Evolutionary conservation across 2,888 invertebrate genomes (phyloP), one percentile per base, ranked within the genome.

Genomic region (Melanchra persicariae): DNA sequence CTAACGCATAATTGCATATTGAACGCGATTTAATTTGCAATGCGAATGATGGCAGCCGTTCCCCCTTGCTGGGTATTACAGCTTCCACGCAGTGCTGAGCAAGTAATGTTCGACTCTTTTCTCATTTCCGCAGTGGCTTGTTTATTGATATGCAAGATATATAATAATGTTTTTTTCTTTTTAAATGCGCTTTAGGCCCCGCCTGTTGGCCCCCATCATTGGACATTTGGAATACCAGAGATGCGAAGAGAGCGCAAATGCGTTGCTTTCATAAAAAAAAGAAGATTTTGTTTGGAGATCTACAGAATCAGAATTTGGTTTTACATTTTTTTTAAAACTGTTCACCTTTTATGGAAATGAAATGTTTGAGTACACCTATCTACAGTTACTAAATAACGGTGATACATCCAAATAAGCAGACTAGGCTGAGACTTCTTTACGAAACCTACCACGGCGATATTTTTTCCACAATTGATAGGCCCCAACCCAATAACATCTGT

Each of bases 1-100:
- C 40, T 47, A 34, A 63, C 60, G 58, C 80, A 77, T 79, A 76
- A 57, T 26, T 68, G 61, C 75, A 77, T 74, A 76, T 57, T 22
- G 24, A 54, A 26, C 52, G 57, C 58, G 40, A 58, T 68, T 80
- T 62, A n/a, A 79, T 77, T 65, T 49, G 49, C 74, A 57, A 70
- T 43, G 49, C 30, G 37, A 77, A 74, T 74, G 30, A 67, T 80
- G 59, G 55, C 37, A 15, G 12, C 62, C 49, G 68, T 77, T 77
- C 58, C 30, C 24, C 60, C 47, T 26, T 47, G 52, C 22, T 79
- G 51, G n/a, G 9, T 63, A 17, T 49, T 26, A 22, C 49, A 60
- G 37, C 47, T 78, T 54, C 57, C 43, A 67, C 62, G 76, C 45
- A 9, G 10, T 9, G 34, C 60, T 59, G 37, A 68, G 30, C 58